Evolutionary conservation across 2,797 vertebrate species (phyloP).

Genomic region (Zenarchopterus dispar): DNA sequence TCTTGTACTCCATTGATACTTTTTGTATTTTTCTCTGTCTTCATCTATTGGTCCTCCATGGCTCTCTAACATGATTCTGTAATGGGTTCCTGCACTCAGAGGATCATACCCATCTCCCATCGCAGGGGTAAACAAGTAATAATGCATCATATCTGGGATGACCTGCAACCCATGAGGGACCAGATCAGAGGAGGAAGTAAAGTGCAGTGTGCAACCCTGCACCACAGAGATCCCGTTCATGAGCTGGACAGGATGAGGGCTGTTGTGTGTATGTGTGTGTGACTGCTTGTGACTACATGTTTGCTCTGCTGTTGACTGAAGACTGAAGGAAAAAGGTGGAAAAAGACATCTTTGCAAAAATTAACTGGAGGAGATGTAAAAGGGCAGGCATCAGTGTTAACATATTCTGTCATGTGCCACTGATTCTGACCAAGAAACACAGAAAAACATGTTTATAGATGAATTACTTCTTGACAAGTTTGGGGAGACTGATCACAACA

Average conservation of each 20-base stretch:
- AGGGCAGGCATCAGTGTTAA: conserved; percentile 40
- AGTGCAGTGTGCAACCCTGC: conserved; percentile 15
- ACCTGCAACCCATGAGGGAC: conserved; percentile 54
- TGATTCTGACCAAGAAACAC: conserved; percentile 30
- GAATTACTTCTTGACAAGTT: neutral
- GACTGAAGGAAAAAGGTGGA: conserved; percentile 2
- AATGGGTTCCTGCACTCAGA: conserved; percentile 63
- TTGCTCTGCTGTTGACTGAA: neutral
- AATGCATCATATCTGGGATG: conserved; percentile 49
- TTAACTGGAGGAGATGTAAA: conserved; percentile 21
- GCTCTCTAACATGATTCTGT: conserved; percentile 41
- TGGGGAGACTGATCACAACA: conserved; percentile 42
- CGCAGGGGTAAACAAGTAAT: conserved; percentile 62
- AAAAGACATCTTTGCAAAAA: conserved; percentile 37
- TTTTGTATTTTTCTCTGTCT: conserved; percentile 23
- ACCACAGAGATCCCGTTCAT: conserved; percentile 45
- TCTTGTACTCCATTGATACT: conserved; percentile 28
- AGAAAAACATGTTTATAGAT: conserved; percentile 53
- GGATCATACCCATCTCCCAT: conserved; percentile 34
- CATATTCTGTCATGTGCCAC: conserved; percentile 54
- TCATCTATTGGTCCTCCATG: conserved; percentile 42
- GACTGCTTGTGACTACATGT: conserved; percentile 5
- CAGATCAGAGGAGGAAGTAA: conserved; percentile 61
- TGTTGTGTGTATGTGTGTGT: conserved; percentile 17
- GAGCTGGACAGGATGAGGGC: conserved; percentile 23